Conservation (phyloP, 2,113 vertebrate species). For the Apus apus region DNA sequence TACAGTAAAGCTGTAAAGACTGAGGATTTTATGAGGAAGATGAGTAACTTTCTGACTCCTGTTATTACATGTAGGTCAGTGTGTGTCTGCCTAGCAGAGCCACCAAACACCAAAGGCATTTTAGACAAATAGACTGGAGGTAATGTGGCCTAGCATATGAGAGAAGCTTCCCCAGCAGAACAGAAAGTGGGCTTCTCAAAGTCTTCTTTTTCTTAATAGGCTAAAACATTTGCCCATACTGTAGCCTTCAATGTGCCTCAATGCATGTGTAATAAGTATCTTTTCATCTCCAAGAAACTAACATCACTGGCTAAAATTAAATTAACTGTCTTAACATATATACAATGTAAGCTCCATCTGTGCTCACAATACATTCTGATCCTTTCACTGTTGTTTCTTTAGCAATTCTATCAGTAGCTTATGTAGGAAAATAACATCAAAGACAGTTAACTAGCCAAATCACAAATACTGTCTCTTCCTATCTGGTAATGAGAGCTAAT, state of each 20-base stretch:
- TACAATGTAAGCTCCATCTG: neutral
- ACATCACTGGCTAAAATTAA: neutral
- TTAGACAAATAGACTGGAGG: neutral
- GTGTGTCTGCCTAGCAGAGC: neutral
- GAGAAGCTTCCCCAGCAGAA: neutral
- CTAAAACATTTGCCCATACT: neutral
- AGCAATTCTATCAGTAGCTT: neutral
- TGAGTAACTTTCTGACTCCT: neutral
- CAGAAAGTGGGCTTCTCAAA: neutral
- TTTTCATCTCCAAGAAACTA: neutral
- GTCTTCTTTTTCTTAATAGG: neutral
- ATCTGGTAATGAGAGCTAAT: neutral
- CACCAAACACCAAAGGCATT: neutral
- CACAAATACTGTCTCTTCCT: neutral
- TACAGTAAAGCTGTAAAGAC: neutral
- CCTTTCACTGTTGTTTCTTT: neutral
- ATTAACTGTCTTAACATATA: neutral
- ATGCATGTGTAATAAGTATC: neutral
- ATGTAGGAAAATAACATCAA: neutral
- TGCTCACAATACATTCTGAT: neutral
- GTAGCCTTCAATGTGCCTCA: neutral
- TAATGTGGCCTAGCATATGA: neutral
- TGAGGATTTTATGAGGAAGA: neutral
- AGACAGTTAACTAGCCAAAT: neutral
- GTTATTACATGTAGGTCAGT: neutral